A percentile compares a stretch with the other conserved stretches of the same genome.
phyloP scores from a whole-genome alignment of 2,797 vertebrate genomes.

The Pteropus rufus region DNA sequence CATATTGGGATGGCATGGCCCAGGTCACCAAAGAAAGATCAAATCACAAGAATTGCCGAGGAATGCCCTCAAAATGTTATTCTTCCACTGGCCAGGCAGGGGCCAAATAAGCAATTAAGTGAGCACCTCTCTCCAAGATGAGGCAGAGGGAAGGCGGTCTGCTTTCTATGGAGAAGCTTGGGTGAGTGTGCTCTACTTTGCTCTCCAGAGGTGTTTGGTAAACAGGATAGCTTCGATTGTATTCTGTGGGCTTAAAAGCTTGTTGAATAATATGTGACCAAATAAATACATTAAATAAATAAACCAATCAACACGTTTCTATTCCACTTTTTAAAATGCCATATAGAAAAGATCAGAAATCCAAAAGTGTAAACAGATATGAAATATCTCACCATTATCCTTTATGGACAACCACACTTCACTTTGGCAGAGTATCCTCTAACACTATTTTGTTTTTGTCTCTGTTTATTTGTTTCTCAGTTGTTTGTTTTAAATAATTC shows the following conservation, averaged over 20 bases:
- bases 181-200: background rate
- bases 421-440: background rate
- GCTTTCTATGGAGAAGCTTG: background rate
- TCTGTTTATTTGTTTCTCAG: background rate
- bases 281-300: background rate
- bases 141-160: background rate
- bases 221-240: background rate
- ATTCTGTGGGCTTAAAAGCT: background rate
- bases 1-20: slow-evolving; percentile 83
- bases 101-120: slow-evolving; percentile 55
- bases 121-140: background rate
- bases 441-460: background rate
- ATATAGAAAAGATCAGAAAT: background rate
- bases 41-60: slow-evolving; percentile 79
- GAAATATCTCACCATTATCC: background rate
- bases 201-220: background rate
- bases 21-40: slow-evolving; percentile 83
- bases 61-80: slow-evolving; percentile 78
- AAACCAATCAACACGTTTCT: background rate
- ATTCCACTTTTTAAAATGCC: background rate
- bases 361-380: background rate
- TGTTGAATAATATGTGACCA: background rate
- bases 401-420: background rate
- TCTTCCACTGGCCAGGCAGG: slow-evolving; percentile 56
- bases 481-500: background rate